Evolutionary conservation across 2,113 vertebrate species (phyloP).

Genomic region (Petromus typicus): DNA sequence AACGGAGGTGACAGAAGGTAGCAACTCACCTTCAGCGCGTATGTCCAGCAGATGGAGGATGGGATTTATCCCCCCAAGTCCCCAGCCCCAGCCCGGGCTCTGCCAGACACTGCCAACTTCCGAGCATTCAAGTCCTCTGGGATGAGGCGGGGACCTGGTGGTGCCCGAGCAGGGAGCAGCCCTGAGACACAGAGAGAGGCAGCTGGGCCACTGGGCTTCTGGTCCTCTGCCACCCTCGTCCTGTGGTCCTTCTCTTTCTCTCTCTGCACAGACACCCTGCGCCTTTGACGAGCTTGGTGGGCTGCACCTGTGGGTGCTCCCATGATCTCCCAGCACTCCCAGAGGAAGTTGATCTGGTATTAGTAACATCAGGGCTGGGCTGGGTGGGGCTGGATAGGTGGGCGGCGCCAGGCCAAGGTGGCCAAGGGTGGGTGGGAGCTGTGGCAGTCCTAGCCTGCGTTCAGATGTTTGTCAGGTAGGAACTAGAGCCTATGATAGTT

Average conservation of each 20-base stretch:
- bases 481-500: background rate
- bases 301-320: background rate
- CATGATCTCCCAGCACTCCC: background rate
- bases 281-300: background rate
- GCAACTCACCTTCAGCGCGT: fast-evolving
- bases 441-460: background rate
- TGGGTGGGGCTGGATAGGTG: background rate
- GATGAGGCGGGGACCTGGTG: background rate
- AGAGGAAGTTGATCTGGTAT: slow-evolving; percentile 24
- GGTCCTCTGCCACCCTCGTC: slow-evolving; percentile 62
- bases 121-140: background rate
- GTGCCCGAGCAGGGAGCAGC: background rate
- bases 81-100: background rate
- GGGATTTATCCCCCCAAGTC: background rate
- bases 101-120: fast-evolving
- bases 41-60: fast-evolving
- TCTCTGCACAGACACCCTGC: background rate
- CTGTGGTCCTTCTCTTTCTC: slow-evolving; percentile 70
- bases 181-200: background rate
- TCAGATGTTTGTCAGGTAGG: background rate
- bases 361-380: background rate
- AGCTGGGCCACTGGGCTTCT: slow-evolving; percentile 35
- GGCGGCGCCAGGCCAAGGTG: background rate
- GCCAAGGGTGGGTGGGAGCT: background rate
- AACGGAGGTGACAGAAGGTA: background rate